Percentiles rank a stretch among this genome's conserved stretches.
These are phyloP conservation scores for Potamilus streckersoni DNA, from an alignment of 1,140 invertebrate genomes.

Conservation along the genomic window DNA sequence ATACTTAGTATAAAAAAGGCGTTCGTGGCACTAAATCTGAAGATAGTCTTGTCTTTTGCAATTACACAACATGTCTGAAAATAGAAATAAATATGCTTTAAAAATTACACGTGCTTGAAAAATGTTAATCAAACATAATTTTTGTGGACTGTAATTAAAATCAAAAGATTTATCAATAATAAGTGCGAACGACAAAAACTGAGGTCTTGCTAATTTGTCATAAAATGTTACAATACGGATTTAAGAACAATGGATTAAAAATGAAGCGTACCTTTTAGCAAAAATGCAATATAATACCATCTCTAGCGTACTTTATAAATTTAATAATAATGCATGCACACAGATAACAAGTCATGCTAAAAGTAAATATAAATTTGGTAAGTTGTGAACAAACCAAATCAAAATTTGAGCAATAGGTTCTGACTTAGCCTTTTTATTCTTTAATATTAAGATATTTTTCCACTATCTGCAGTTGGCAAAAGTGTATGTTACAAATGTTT, in stretches of 20 bases:
- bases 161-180: neutral
- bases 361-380: too few relatives aligned
- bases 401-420: too few relatives aligned
- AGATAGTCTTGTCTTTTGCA: constrained; percentile 98
- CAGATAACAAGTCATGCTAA: neutral
- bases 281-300: neutral
- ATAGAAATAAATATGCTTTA: constrained; percentile 97
- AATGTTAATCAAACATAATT: constrained; percentile 94
- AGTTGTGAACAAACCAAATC: too few relatives aligned
- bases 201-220: neutral
- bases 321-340: neutral
- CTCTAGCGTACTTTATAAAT: neutral
- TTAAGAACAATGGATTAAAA: neutral
- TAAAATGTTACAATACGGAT: neutral
- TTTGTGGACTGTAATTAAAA: constrained; percentile 69
- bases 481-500: too few relatives aligned
- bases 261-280: neutral
- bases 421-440: too few relatives aligned
- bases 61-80: constrained; percentile 97
- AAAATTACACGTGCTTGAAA: constrained; percentile 97
- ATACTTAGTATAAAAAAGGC: constrained; percentile 95
- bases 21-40: constrained; percentile 97
- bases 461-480: too few relatives aligned
- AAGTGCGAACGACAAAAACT: neutral
- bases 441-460: too few relatives aligned